Evolutionary conservation across 2,888 invertebrate species (phyloP).

Genomic region (Smittia aterrima): DNA sequence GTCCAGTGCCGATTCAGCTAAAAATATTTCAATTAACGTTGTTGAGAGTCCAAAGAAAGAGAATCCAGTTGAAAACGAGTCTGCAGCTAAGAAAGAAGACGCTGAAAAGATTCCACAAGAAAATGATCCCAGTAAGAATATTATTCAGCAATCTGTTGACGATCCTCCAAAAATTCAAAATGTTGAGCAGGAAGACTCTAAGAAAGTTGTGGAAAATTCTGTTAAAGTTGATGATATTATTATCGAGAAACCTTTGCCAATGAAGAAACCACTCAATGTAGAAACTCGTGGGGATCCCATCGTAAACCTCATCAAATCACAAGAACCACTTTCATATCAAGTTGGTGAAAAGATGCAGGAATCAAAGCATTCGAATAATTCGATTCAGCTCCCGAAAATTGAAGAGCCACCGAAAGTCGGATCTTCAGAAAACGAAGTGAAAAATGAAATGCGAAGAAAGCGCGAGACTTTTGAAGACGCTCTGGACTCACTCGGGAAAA

Average conservation of each 20-base stretch:
- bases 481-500: background rate
- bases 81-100: no score
- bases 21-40: no score
- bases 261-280: background rate
- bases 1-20: no score
- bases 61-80: no score
- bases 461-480: background rate
- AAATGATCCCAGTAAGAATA: no score
- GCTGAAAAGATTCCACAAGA: no score
- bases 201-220: no score
- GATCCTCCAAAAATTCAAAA: no score
- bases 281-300: slow-evolving; percentile 13
- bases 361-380: background rate
- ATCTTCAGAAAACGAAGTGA: background rate
- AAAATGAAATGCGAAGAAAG: slow-evolving; percentile 37
- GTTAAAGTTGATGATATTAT: background rate
- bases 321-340: slow-evolving; percentile 50
- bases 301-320: background rate
- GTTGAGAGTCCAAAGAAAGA: no score
- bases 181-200: no score
- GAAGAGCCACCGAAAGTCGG: background rate
- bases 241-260: no score
- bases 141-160: no score
- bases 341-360: slow-evolving; percentile 46
- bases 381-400: background rate